phyloP scores from a whole-genome alignment of 2,113 vertebrate genomes.

The Sturnus vulgaris region DNA sequence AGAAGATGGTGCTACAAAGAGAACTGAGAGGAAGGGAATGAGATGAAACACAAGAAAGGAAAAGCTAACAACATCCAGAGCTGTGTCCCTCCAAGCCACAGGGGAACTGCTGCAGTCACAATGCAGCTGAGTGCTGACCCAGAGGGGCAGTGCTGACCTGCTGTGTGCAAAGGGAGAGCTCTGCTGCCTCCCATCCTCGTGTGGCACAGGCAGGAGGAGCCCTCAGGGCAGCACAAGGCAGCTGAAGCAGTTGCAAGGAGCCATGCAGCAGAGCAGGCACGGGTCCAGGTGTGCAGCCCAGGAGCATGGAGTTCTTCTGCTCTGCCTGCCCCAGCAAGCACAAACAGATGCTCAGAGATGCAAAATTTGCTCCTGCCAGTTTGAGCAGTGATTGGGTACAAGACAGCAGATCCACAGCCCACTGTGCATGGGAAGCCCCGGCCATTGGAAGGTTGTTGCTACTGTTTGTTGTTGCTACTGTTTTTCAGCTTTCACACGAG shows the following conservation, averaged over 20 bases:
- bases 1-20: background rate
- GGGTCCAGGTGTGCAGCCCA: background rate
- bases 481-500: background rate
- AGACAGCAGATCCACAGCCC: background rate
- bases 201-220: background rate
- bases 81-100: background rate
- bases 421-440: accelerated
- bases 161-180: accelerated
- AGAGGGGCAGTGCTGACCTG: background rate
- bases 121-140: background rate
- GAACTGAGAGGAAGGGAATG: background rate
- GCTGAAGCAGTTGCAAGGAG: background rate
- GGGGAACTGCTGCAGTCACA: background rate
- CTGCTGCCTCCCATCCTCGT: background rate
- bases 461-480: too few species aligned
- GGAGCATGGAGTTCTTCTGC: background rate
- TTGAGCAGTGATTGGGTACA: background rate
- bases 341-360: background rate
- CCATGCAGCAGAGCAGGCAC: background rate
- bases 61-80: background rate
- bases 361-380: background rate
- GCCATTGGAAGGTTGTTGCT: background rate
- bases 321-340: background rate
- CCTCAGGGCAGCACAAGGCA: background rate
- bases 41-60: background rate